Evolutionary conservation across 2,113 vertebrate species (phyloP).

Genomic region (Nesoenas mayeri): DNA sequence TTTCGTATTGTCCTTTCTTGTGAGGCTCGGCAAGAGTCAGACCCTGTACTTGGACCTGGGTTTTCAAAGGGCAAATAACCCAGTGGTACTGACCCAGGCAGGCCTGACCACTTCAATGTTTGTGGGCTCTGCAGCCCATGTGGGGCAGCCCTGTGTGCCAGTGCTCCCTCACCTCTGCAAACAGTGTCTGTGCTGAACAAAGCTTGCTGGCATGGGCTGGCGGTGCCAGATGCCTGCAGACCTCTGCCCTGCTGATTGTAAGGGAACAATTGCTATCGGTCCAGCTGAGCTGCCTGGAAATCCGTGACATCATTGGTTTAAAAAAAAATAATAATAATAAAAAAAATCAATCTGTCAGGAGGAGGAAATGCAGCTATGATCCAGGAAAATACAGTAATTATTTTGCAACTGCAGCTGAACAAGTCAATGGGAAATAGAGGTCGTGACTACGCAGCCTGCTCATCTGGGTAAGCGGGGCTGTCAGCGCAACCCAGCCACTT

Average conservation of each 20-base stretch:
- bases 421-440: neutral
- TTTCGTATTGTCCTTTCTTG: neutral
- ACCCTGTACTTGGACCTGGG: neutral
- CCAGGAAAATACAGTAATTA: neutral
- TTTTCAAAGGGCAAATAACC: neutral
- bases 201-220: rapidly evolving
- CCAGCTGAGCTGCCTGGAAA: neutral
- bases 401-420: neutral
- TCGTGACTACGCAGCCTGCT: neutral
- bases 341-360: neutral
- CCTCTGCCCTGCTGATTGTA: neutral
- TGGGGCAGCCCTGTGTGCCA: neutral
- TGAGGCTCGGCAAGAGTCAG: neutral
- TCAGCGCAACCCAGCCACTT: neutral
- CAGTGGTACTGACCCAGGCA: rapidly evolving
- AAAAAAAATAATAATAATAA: neutral
- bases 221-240: neutral
- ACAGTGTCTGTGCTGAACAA: rapidly evolving
- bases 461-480: neutral
- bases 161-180: neutral
- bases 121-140: neutral
- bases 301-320: neutral
- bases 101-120: neutral
- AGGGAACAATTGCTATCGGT: neutral
- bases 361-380: neutral